Conservation (phyloP, 2,888 invertebrate genomes). For the Oxycera nigricornis region DNA sequence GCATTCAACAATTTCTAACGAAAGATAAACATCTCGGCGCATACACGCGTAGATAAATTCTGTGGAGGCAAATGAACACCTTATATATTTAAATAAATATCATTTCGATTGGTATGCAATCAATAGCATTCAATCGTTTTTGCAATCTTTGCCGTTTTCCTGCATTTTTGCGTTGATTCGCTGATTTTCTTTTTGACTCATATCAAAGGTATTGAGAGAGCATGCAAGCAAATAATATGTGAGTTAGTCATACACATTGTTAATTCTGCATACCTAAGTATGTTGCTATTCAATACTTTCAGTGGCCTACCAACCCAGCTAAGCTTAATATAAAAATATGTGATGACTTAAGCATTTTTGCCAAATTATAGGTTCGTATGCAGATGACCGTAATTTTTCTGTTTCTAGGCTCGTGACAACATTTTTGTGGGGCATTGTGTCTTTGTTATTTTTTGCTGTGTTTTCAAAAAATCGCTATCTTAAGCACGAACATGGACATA, state of each 20-base stretch:
- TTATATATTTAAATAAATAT: neutral
- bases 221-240: neutral
- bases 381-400: neutral
- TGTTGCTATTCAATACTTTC: neutral
- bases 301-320: neutral
- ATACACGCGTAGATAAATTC: neutral
- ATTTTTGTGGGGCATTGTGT: too few relatives aligned
- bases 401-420: too few relatives aligned
- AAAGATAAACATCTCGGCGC: neutral
- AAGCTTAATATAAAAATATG: neutral
- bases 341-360: neutral
- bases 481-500: too few relatives aligned
- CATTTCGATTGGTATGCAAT: neutral
- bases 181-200: constrained; percentile 1
- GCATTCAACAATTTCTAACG: neutral
- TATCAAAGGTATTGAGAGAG: neutral
- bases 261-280: too few relatives aligned
- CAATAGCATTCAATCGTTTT: neutral
- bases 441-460: too few relatives aligned
- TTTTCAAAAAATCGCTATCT: too few relatives aligned
- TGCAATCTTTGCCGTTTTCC: neutral
- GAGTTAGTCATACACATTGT: neutral
- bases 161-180: neutral
- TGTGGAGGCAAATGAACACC: neutral
- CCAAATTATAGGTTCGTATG: neutral